These are phyloP conservation scores for Pseudomyrmex flavicornis DNA, from an alignment of 1,140 invertebrate genomes.

Conservation along the genomic window DNA sequence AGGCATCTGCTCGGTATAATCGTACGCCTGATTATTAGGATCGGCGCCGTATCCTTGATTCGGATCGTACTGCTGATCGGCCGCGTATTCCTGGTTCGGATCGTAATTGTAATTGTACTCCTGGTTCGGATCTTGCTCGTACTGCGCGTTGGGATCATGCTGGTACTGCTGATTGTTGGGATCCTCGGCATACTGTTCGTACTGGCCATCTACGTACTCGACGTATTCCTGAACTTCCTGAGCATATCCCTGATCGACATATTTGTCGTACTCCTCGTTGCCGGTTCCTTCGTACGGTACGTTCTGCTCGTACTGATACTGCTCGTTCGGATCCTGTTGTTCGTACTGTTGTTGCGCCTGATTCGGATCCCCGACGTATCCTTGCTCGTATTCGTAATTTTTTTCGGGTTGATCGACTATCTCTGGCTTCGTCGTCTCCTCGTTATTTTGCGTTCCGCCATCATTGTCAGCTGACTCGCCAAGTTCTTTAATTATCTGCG, in stretches of 20 bases:
- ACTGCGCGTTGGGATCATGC: conserved; percentile 52
- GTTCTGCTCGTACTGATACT: conserved; percentile 59
- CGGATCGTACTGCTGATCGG: conserved; percentile 51
- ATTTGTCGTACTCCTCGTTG: conserved; percentile 43
- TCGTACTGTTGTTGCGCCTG: conserved; percentile 46
- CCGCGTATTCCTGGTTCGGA: conserved; percentile 29
- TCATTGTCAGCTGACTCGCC: not conserved
- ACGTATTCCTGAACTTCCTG: conserved; percentile 57
- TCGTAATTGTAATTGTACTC: conserved; percentile 60
- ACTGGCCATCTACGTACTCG: conserved; percentile 48
- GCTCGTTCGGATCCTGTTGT: conserved; percentile 48
- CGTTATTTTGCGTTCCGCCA: not conserved
- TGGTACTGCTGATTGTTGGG: conserved; percentile 51
- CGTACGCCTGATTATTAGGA: conserved; percentile 54
- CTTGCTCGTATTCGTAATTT: conserved; percentile 18
- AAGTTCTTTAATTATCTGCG: not conserved
- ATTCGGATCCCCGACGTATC: conserved; percentile 12
- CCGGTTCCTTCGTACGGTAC: conserved; percentile 24
- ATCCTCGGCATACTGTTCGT: conserved; percentile 47
- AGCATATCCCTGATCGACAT: conserved; percentile 38
- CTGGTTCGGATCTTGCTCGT: conserved; percentile 63
- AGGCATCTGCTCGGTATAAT: conserved; percentile 8
- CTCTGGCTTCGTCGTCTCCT: conserved; percentile 4
- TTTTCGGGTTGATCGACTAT: not conserved
- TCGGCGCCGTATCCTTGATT: conserved; percentile 66